phyloP scores from a whole-genome alignment of 2,113 vertebrate species.

The Calonectris borealis region DNA sequence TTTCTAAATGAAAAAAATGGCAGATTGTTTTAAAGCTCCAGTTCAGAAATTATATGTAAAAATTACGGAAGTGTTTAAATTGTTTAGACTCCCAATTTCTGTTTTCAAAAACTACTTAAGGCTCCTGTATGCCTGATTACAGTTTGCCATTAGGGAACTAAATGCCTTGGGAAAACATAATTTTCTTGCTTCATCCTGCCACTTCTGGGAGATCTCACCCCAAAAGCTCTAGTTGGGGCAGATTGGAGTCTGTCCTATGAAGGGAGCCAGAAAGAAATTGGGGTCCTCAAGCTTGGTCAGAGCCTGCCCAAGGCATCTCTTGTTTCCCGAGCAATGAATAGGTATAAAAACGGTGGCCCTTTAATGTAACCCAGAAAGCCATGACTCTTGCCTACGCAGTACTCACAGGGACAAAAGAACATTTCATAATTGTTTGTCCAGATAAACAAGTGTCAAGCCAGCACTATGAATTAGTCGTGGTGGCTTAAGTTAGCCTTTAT shows the following conservation, averaged over 20 bases:
- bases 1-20: background rate
- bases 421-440: conserved; percentile 61
- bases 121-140: background rate
- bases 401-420: conserved; percentile 38
- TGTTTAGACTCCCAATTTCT: background rate
- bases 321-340: background rate
- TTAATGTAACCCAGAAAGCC: conserved; percentile 31
- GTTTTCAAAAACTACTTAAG: background rate
- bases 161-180: background rate
- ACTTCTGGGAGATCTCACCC: background rate
- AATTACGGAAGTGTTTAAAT: background rate
- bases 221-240: background rate
- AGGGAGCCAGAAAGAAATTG: background rate
- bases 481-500: conserved; percentile 37
- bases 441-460: conserved; percentile 58
- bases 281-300: background rate
- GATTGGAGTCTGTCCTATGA: background rate
- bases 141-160: background rate
- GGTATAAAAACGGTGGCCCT: conserved; percentile 23
- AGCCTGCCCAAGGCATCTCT: background rate
- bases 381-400: background rate
- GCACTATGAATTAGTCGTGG: conserved; percentile 6
- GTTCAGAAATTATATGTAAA: background rate
- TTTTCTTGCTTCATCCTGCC: background rate
- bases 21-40: background rate